phyloP scores from a whole-genome alignment of 2,888 invertebrate genomes.

The Pseudanteris insignis region DNA sequence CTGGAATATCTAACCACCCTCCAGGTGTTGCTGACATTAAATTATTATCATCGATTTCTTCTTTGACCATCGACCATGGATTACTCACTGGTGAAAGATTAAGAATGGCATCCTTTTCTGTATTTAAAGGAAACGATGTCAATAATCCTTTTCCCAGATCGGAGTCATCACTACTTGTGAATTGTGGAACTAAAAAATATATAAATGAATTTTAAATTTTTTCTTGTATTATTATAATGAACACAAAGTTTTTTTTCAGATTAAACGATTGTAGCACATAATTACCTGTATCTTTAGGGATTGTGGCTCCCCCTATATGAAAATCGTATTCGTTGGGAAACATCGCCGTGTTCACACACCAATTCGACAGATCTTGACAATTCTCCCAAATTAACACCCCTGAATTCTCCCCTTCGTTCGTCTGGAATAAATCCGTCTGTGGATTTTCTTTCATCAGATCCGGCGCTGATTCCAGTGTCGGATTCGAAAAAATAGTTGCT shows the following conservation, averaged over 20 bases:
- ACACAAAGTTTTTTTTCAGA: no score
- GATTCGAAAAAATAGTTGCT: conserved; percentile 53
- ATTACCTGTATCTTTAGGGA: conserved; percentile 57
- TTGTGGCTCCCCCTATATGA: conserved; percentile 63
- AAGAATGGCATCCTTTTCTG: conserved; percentile 19
- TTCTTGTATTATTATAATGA: no score
- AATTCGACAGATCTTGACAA: conserved; percentile 76
- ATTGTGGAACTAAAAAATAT: conserved; percentile 49
- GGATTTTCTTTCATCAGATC: conserved; percentile 50
- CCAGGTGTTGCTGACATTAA: conserved; percentile 8
- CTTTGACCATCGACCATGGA: conserved; percentile 18
- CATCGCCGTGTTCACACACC: conserved; percentile 65
- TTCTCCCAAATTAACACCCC: conserved; percentile 66
- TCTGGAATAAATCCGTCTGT: conserved; percentile 11
- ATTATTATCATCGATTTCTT: conserved; percentile 18
- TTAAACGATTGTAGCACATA: not conserved
- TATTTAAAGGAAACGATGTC: conserved; percentile 15
- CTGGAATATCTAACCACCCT: conserved; percentile 23
- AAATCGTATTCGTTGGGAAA: conserved; percentile 60
- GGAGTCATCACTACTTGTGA: conserved; percentile 57
- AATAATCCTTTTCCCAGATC: conserved; percentile 51
- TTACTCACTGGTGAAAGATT: conserved; percentile 5
- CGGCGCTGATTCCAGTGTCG: conserved; percentile 51
- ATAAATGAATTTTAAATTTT: not conserved
- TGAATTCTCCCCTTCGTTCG: conserved; percentile 25